A percentile compares a stretch with the other conserved stretches of the same genome.
These are phyloP conservation scores for Tineola bisselliella DNA, from an alignment of 2,888 invertebrate genomes.

Conservation along the genomic window DNA sequence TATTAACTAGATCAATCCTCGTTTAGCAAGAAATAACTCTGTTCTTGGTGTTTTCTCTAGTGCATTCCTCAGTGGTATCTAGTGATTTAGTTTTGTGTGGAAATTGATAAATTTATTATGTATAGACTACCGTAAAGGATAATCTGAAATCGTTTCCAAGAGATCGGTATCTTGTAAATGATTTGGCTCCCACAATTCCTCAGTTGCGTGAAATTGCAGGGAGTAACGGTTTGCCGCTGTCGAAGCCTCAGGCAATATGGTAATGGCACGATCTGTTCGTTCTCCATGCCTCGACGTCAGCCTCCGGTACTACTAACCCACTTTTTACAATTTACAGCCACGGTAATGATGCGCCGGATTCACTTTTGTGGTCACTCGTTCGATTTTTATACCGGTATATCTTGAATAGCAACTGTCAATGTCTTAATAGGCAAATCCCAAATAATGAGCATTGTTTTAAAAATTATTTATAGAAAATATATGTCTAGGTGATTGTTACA, in stretches of 20 bases:
- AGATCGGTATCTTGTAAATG: not conserved
- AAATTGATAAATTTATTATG: not conserved
- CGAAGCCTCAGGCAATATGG: slow-evolving; percentile 49
- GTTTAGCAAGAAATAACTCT: too few species aligned
- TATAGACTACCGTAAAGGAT: slow-evolving; percentile 4
- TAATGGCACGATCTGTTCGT: slow-evolving; percentile 41
- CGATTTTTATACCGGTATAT: not conserved
- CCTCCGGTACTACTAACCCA: slow-evolving; percentile 55
- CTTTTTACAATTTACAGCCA: slow-evolving; percentile 33
- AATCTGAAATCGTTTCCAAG: not conserved
- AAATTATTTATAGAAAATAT: too few species aligned
- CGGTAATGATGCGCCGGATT: slow-evolving; percentile 39
- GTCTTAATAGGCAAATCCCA: not conserved
- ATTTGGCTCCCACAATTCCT: slow-evolving; percentile 8
- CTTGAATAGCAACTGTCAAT: not conserved
- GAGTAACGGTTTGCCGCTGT: slow-evolving; percentile 44
- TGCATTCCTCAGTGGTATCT: too few species aligned
- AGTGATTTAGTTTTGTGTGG: not conserved
- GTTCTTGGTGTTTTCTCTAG: too few species aligned
- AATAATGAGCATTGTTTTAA: too few species aligned
- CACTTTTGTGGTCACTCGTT: slow-evolving; percentile 4
- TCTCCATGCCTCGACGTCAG: slow-evolving; percentile 30
- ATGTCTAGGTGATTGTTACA: too few species aligned
- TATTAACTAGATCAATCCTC: too few species aligned
- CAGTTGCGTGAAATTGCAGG: slow-evolving; percentile 25